A percentile compares a stretch with the other conserved stretches of the same genome.
phyloP scores from a whole-genome alignment of 1,140 invertebrate genomes.

The Platorchestia sp. region DNA sequence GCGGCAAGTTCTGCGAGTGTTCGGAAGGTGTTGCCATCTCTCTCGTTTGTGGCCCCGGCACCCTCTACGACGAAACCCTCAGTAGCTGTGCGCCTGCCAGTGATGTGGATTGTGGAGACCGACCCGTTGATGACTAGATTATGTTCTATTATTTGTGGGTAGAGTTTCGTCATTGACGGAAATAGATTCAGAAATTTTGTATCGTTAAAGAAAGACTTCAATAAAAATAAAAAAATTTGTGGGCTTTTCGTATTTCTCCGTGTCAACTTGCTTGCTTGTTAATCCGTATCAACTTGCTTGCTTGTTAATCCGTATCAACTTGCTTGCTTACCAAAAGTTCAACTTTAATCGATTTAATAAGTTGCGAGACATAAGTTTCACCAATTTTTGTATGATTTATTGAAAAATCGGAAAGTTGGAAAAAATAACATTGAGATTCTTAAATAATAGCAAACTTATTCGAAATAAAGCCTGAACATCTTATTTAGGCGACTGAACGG shows the following conservation, averaged over 20 bases:
- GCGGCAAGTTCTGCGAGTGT: conserved; percentile 34
- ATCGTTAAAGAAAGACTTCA: neutral
- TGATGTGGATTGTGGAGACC: conserved; percentile 23
- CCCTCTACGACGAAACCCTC: neutral
- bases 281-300: neutral
- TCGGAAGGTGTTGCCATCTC: neutral
- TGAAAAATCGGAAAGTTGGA: neutral
- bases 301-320: neutral
- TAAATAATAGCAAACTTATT: too few species aligned
- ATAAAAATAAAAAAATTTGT: neutral
- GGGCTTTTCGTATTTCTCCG: neutral
- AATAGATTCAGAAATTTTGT: too few species aligned
- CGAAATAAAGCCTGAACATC: too few species aligned
- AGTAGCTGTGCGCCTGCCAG: neutral
- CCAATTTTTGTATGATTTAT: neutral
- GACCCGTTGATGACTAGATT: neutral
- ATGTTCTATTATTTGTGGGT: neutral
- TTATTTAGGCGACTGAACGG: neutral
- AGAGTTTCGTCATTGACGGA: neutral
- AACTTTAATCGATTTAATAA: neutral
- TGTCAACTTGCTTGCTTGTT: neutral
- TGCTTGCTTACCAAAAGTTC: too few species aligned
- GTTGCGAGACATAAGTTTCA: neutral
- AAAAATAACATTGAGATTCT: neutral
- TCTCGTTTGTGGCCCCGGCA: neutral